phyloP scores from a whole-genome alignment of 1,140 invertebrate genomes.

The Apis mellifera region Amel_HAv3.1 CM009935.2:13169001-13169500 shows the following conservation, averaged over 20 bases:
- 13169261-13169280: conserved; percentile 68
- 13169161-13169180: conserved; percentile 45
- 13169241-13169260: conserved; percentile 24
- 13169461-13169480: too few relatives aligned
- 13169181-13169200: conserved; percentile 53
- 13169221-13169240: conserved; percentile 42
- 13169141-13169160: conserved; percentile 47
- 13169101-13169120: conserved; percentile 31
- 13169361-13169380: background rate
- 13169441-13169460: too few relatives aligned
- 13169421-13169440: background rate
- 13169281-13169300: conserved; percentile 39
- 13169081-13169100: conserved; percentile 22
- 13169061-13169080: conserved; percentile 19
- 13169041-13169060: conserved; percentile 12
- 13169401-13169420: background rate
- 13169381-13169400: background rate
- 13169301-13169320: conserved; percentile 22
- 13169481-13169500: too few relatives aligned
- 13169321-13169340: background rate
- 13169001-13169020: background rate
- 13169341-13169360: background rate
- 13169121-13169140: conserved; percentile 48
- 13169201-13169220: conserved; percentile 56
- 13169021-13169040: conserved; percentile 22